Percentiles rank a stretch among this genome's conserved stretches.
phyloP scores from a whole-genome alignment of 2,888 invertebrate genomes.

The Mesorhabditis spiculigera region DNA sequence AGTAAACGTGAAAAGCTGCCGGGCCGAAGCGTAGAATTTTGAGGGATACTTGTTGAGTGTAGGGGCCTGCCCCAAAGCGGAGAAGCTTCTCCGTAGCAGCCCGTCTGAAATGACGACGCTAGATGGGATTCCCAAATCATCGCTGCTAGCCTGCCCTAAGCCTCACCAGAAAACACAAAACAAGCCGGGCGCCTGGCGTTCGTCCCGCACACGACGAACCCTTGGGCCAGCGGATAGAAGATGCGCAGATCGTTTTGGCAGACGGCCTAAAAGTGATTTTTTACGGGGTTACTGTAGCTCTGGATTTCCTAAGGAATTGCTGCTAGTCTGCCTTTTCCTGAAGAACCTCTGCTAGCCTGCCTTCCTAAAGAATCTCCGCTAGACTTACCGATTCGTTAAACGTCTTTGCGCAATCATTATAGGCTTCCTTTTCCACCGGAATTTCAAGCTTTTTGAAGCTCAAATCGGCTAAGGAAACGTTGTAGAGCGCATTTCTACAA shows the following conservation, averaged over 20 bases:
- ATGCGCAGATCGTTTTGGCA: not conserved
- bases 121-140: not conserved
- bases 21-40: not conserved
- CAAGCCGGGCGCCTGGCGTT: not conserved
- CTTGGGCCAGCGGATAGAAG: not conserved
- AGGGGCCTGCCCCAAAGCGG: not conserved
- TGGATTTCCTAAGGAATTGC: too few species aligned
- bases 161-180: not conserved
- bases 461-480: not conserved
- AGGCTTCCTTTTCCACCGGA: too few species aligned
- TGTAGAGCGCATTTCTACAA: not conserved
- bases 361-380: too few species aligned
- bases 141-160: too few species aligned
- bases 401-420: too few species aligned
- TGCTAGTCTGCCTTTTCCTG: too few species aligned
- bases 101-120: not conserved
- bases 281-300: too few species aligned
- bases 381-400: too few species aligned
- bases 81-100: not conserved
- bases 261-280: not conserved
- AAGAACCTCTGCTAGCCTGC: too few species aligned
- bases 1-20: not conserved
- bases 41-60: not conserved
- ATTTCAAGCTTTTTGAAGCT: too few species aligned
- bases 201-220: not conserved